phyloP scores from a whole-genome alignment of 2,888 invertebrate species.

The Hylaea fasciaria region DNA sequence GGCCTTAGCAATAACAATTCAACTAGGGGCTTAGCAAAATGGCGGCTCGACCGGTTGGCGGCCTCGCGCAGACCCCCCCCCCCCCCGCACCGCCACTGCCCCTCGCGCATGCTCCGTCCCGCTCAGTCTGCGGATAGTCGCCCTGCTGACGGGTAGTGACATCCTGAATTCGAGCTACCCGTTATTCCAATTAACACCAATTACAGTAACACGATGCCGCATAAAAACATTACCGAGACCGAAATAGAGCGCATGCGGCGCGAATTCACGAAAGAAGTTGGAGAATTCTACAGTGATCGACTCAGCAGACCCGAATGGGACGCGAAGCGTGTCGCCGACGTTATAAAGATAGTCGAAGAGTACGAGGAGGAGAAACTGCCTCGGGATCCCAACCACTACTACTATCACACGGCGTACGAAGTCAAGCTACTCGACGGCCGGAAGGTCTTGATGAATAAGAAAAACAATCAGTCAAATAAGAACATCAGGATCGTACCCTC shows the following conservation, averaged over 20 bases:
- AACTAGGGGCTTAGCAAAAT: constrained; percentile 3
- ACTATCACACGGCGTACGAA: constrained; percentile 5
- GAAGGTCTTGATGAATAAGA: constrained; percentile 4
- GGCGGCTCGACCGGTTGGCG: not conserved
- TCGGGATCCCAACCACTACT: not conserved
- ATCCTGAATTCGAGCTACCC: not conserved
- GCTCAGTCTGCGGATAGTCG: constrained; percentile 4
- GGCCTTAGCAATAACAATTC: not conserved
- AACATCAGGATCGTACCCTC: constrained; percentile 26
- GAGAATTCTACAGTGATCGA: constrained; percentile 1
- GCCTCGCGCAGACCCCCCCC: not conserved
- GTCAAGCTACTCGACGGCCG: constrained; percentile 6
- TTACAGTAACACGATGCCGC: constrained; percentile 1
- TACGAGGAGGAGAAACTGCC: not conserved
- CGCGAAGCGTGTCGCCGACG: not conserved
- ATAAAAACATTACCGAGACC: not conserved
- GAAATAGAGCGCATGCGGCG: constrained; percentile 8
- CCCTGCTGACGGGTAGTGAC: not conserved
- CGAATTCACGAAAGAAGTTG: constrained; percentile 8
- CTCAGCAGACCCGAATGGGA: constrained; percentile 3
- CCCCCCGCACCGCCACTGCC: not conserved
- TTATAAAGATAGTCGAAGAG: constrained; percentile 11
- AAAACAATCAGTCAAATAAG: not conserved
- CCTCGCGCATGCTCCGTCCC: not conserved
- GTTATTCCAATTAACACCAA: not conserved